phyloP scores from a whole-genome alignment of 2,797 vertebrate genomes.

The Falco peregrinus region DNA sequence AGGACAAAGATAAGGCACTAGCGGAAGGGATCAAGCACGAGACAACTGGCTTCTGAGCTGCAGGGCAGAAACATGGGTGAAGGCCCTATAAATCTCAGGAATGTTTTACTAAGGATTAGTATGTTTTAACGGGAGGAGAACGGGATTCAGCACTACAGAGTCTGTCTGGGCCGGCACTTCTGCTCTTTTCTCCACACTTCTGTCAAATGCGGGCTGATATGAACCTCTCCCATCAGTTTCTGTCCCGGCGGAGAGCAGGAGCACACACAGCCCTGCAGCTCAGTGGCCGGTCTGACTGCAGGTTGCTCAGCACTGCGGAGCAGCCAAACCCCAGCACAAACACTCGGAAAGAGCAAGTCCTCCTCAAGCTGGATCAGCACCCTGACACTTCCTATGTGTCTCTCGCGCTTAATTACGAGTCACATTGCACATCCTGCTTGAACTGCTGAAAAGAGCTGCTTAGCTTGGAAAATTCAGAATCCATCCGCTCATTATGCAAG shows the following conservation, averaged over 20 bases:
- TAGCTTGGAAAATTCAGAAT: neutral
- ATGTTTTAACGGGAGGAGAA: neutral
- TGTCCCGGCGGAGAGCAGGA: accelerated
- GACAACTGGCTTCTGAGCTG: neutral
- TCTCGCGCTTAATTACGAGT: neutral
- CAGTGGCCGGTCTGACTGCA: accelerated
- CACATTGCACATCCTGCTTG: neutral
- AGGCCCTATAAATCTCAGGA: neutral
- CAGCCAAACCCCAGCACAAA: neutral
- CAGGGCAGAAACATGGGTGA: neutral
- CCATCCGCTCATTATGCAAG: neutral
- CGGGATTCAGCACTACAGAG: neutral
- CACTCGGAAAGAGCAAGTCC: neutral
- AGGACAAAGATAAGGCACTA: accelerated
- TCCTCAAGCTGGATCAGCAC: neutral
- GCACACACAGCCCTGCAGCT: neutral
- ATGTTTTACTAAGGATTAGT: neutral
- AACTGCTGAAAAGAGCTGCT: neutral
- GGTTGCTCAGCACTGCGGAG: neutral
- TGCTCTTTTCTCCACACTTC: neutral
- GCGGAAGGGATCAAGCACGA: neutral
- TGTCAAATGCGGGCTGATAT: neutral
- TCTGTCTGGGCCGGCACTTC: neutral
- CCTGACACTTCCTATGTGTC: neutral
- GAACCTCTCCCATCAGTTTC: neutral